Percentiles rank a stretch among this genome's conserved stretches.
phyloP scores from a whole-genome alignment of 2,888 invertebrate genomes.

The Drosophila peninsularis region DNA sequence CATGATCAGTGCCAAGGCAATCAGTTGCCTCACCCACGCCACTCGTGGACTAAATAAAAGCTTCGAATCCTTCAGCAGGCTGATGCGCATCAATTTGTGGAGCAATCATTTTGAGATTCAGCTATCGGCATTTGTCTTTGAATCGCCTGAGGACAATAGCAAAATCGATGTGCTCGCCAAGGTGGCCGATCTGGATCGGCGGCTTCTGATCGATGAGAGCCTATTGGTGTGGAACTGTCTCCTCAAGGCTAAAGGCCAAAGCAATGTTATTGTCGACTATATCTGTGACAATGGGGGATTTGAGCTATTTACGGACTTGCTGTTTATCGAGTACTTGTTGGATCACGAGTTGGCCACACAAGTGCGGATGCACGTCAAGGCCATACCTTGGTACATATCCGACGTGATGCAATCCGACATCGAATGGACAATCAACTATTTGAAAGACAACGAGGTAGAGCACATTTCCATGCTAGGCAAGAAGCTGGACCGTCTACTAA shows the following conservation, averaged over 20 bases:
- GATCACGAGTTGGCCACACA: conserved; percentile 86
- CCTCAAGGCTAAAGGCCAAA: conserved; percentile 40
- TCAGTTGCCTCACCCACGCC: conserved; percentile 56
- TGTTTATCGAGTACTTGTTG: conserved; percentile 93
- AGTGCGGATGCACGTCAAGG: conserved; percentile 93
- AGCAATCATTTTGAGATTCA: conserved; percentile 88
- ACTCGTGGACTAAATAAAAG: conserved; percentile 33
- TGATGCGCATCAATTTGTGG: conserved; percentile 92
- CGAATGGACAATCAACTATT: conserved; percentile 87
- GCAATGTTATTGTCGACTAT: conserved; percentile 87
- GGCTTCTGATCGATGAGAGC: conserved; percentile 88
- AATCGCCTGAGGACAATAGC: not conserved
- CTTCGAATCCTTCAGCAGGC: conserved; percentile 48
- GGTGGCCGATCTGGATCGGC: conserved; percentile 86
- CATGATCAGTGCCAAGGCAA: conserved; percentile 57
- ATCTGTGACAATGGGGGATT: conserved; percentile 97
- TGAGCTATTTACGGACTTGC: conserved; percentile 95
- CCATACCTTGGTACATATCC: conserved; percentile 97
- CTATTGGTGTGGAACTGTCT: conserved; percentile 86
- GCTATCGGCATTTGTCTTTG: conserved; percentile 39
- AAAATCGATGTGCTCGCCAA: conserved; percentile 42
- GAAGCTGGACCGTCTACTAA: conserved; percentile 87
- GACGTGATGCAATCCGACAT: conserved; percentile 93
- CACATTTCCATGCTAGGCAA: conserved; percentile 84
- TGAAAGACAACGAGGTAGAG: conserved; percentile 81